Conservation (phyloP, 92 coral and sea anemone species). For the Muricea muricata region DNA sequence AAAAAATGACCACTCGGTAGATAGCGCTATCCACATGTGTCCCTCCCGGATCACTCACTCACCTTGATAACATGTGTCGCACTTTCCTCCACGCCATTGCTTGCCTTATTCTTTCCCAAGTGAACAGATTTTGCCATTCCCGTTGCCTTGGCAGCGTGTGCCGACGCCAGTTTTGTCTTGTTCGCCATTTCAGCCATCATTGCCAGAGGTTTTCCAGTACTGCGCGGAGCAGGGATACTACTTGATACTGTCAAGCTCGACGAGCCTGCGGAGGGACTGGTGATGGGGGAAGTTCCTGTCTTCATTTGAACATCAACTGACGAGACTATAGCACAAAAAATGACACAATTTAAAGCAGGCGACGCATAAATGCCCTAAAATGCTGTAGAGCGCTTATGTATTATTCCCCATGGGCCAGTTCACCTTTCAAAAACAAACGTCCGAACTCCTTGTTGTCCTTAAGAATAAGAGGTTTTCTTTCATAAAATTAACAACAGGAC, state of each 20-base stretch:
- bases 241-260: neutral
- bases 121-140: neutral
- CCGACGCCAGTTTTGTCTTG: constrained; percentile 47
- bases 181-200: constrained; percentile 45
- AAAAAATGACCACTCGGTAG: too few relatives aligned
- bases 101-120: neutral
- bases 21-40: too few relatives aligned
- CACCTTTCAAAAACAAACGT: too few relatives aligned
- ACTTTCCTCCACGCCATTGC: constrained; percentile 32
- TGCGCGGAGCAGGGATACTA: neutral
- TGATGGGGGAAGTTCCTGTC: neutral
- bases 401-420: too few relatives aligned
- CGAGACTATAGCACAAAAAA: neutral
- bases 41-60: neutral
- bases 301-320: neutral
- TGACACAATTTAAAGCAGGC: neutral
- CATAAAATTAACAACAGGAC: too few relatives aligned
- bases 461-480: too few relatives aligned
- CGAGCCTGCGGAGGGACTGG: neutral
- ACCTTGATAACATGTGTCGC: neutral
- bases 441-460: too few relatives aligned
- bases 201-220: constrained; percentile 35
- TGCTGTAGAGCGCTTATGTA: too few relatives aligned
- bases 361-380: too few relatives aligned
- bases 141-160: constrained; percentile 11